Base-by-base conservation (phyloP, 2,113 vertebrate genomes). In the Plecotus auritus region DNA sequence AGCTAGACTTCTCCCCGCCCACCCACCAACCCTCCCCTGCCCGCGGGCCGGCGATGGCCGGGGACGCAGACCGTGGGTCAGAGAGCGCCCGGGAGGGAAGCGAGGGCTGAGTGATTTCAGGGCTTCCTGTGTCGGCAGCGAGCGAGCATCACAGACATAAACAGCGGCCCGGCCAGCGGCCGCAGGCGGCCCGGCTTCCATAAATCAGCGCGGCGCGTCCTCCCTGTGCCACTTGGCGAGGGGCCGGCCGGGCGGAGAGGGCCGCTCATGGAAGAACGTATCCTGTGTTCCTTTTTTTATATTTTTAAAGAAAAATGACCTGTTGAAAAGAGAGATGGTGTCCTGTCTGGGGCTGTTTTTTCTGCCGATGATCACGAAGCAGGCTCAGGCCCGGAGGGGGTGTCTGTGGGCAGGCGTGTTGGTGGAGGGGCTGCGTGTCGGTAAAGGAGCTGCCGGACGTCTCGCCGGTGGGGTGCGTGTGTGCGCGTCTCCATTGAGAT, bases 41-140 rank as follows among this genome's bases (percentile, higher is more conserved):
- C 96, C 94, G 96, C 78, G 73, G 11, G 76, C 93, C 95, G 4
- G 89, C 85, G 4, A 85, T 96, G 42, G 54, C 14, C 85, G 66
- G 59, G 76, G 81, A 95, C 0, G 2, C 94, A 95, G 87, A 81
- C 92, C 81, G 90, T 95, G 73, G 69, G 96, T 98, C 97, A 78
- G 92, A 97, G 83, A 97, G 91, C 23, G 56, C 86, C 97, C 96
- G 77, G 2, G 59, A 97, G 97, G 96, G 96, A 98, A 98, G 97
- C 93, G 97, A 97, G 86, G 97, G 97, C 94, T 92, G 94, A 98
- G 91, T 47, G 97, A 94, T 96, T 97, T 98, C 96, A 98, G 97
- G 96, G 92, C 97, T 98, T 98, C 98, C 98, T 98, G 98, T 98
- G 98, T 97, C 96, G 78, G 93, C 97, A 96, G 95, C 96, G 96